phyloP scores from a whole-genome alignment of 2,797 vertebrate species.

The Ctenochaetus hawaiiensis region DNA sequence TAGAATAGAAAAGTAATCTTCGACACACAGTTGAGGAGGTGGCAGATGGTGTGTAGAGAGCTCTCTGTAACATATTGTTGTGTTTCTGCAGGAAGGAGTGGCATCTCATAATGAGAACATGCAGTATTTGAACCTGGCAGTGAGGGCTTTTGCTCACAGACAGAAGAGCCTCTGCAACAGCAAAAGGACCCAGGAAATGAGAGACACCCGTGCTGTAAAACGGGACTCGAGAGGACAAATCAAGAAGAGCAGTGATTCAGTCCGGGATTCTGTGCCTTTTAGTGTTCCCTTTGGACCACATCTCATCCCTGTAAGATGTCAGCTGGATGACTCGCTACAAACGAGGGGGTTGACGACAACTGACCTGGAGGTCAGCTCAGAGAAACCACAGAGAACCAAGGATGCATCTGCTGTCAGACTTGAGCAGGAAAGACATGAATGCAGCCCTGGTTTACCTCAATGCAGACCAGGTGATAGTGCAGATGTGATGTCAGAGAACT shows the following conservation, averaged over 20 bases:
- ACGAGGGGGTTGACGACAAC: conserved; percentile 5
- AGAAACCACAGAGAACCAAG: not conserved
- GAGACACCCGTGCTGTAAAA: conserved; percentile 57
- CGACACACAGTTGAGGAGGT: no score
- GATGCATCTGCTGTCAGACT: conserved; percentile 6
- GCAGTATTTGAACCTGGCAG: conserved; percentile 89
- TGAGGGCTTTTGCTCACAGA: conserved; percentile 79
- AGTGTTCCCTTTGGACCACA: conserved; percentile 84
- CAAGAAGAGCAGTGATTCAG: conserved; percentile 1
- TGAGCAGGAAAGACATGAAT: not conserved
- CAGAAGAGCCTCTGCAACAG: not conserved
- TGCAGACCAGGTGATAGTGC: conserved; percentile 15
- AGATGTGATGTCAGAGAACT: conserved; percentile 7
- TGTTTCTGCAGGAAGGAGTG: conserved; percentile 85
- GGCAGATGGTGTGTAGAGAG: not conserved
- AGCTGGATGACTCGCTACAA: conserved; percentile 7
- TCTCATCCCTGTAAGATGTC: conserved; percentile 85
- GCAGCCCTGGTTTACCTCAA: not conserved
- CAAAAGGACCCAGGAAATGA: not conserved
- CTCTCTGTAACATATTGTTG: not conserved
- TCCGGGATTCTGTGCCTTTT: conserved; percentile 19
- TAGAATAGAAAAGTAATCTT: no score
- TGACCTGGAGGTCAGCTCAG: conserved; percentile 11
- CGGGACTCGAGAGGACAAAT: conserved; percentile 61
- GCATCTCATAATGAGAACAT: conserved; percentile 91